These are phyloP conservation scores for Caenorhabditis remanei DNA, from an alignment of 1,140 invertebrate species.

Conservation along the genomic window DNA sequence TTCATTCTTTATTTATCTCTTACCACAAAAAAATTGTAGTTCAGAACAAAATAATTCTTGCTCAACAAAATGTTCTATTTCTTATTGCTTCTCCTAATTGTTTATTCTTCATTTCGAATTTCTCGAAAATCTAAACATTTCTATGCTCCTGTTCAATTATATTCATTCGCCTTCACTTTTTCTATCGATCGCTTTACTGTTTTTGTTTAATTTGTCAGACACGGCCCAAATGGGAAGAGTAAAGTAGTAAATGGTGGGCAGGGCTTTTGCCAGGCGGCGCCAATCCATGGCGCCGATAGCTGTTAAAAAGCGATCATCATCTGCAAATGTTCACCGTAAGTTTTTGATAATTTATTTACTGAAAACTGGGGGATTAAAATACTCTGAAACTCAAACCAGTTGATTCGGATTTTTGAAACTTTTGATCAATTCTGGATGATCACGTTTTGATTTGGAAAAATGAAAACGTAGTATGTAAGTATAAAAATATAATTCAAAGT, in stretches of 20 bases:
- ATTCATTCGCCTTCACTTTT: neutral
- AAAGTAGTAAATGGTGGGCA: slow-evolving; percentile 51
- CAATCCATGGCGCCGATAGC: slow-evolving; percentile 47
- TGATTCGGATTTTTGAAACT: no score
- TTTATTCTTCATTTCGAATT: no score
- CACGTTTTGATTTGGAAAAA: neutral
- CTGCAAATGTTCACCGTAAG: slow-evolving; percentile 24
- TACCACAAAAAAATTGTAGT: no score
- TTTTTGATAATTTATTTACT: neutral
- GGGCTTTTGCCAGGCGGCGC: slow-evolving; percentile 52
- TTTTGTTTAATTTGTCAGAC: slow-evolving; percentile 43
- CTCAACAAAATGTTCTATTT: neutral
- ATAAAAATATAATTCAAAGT: no score
- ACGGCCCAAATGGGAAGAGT: slow-evolving; percentile 48
- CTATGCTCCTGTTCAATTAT: neutral
- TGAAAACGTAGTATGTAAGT: neutral
- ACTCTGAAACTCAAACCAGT: neutral
- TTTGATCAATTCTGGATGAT: neutral
- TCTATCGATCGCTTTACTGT: neutral
- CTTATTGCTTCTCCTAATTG: neutral
- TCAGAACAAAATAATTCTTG: neutral
- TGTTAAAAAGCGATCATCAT: slow-evolving; percentile 37
- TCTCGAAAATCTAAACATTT: slow-evolving; percentile 1
- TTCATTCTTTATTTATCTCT: neutral
- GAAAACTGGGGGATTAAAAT: neutral